Conservation (phyloP, 2,113 vertebrate genomes). For the Ceratotherium simum region DNA sequence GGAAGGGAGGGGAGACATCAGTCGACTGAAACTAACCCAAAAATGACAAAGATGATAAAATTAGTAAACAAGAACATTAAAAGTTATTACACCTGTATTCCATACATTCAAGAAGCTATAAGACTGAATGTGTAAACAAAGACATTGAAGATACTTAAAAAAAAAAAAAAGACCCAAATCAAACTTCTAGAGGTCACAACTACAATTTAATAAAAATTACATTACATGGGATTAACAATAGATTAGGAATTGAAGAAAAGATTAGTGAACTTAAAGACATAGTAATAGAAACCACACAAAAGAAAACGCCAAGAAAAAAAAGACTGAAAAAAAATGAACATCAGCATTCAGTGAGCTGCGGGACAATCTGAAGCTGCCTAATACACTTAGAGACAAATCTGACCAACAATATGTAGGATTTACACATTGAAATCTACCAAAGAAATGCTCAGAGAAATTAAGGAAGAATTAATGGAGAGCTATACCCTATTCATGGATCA, state of each 20-base stretch:
- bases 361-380: neutral
- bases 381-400: neutral
- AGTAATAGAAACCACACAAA: neutral
- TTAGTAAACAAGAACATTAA: neutral
- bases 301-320: neutral
- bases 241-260: neutral
- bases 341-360: neutral
- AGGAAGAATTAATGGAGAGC: neutral
- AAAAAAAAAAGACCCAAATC: neutral
- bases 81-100: neutral
- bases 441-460: neutral
- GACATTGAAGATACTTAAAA: neutral
- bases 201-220: conserved; percentile 22
- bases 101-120: neutral
- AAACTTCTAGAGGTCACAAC: neutral
- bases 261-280: neutral
- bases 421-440: neutral
- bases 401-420: neutral
- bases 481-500: neutral
- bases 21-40: neutral
- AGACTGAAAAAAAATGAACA: neutral
- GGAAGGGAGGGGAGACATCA: neutral
- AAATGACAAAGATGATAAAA: conserved; percentile 24
- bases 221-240: neutral
- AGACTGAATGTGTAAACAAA: neutral